Base-by-base conservation (phyloP, 2,113 vertebrate genomes). In the Engystomops pustulosus region DNA sequence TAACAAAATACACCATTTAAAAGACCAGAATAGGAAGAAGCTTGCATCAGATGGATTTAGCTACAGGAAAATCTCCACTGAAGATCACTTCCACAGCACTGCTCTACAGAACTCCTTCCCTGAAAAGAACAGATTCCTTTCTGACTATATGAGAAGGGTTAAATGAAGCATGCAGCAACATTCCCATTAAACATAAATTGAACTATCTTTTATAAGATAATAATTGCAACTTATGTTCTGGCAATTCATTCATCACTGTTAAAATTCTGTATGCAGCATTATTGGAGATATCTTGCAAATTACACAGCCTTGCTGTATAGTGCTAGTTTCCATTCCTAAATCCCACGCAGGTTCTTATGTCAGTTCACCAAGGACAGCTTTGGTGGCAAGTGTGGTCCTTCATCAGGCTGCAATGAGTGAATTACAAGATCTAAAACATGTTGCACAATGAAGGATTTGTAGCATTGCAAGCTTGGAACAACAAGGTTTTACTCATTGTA, bases 401-500 rank as follows among this genome's bases (percentile, higher is more conserved):
- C 86, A 45, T 87, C 85, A 86, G 87, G 88, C 85, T 90, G 87
- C 88, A 11, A 90, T 79, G 92, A 88, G 91, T 80, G 89, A 89
- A 83, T 90, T 90, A 91, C 87, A 89, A 89, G 92, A 93, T 91
- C 85, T 34, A 91, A 87, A 89, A 87, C 85, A 81, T 87, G 91
- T 93, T 88, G 90, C 90, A 90, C 90, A 90, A 60, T 17, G n/a
- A 30, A 77, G 86, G 85, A 86, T 92, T 90, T 92, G 95, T 90
- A 84, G 94, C 93, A 92, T 92, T 90, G 95, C 86, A 95, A 96
- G 95, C 96, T 93, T 88, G 90, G 94, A 92, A 94, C 90, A 79
- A 96, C 92, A 95, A 91, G 91, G 90, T 91, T 92, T 91, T 91
- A 89, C 93, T 90, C 91, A 90, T 89, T 88, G 92, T 88, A 90